These are phyloP conservation scores for Lochmaea capreae DNA, from an alignment of 2,888 invertebrate genomes.

Conservation along the genomic window DNA sequence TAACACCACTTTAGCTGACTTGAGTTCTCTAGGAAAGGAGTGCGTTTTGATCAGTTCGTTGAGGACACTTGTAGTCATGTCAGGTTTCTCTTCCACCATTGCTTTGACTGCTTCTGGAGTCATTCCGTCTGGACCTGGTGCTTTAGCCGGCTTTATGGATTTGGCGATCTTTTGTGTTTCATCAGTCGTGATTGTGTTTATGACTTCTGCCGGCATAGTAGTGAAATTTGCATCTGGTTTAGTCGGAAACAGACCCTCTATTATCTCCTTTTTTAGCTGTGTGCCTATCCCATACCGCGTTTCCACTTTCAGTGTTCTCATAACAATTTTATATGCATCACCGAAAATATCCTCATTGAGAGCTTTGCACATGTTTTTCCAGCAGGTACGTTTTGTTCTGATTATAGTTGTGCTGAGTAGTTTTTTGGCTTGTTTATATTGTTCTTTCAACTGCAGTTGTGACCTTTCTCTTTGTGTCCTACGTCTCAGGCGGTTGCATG, in stretches of 20 bases:
- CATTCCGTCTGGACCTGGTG: not conserved
- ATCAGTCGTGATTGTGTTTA: not conserved
- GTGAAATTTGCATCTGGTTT: not conserved
- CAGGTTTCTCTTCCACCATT: not conserved
- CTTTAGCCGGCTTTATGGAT: not conserved
- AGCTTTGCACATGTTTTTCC: constrained; percentile 23
- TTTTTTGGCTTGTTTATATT: constrained; percentile 2
- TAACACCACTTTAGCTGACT: not conserved
- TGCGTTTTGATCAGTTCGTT: not conserved
- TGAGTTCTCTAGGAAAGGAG: not conserved
- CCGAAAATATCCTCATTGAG: constrained; percentile 34
- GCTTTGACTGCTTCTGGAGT: not conserved
- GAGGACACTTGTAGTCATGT: not conserved
- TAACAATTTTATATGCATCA: constrained; percentile 29
- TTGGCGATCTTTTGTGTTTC: not conserved
- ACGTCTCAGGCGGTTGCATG: not conserved
- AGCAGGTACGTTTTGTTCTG: constrained; percentile 8
- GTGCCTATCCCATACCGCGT: not conserved
- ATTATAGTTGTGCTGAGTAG: not conserved
- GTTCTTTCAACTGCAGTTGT: not conserved
- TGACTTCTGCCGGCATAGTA: not conserved
- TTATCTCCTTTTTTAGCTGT: not conserved
- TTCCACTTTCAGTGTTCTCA: constrained; percentile 1
- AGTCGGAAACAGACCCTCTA: not conserved
- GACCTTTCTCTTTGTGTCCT: not conserved